Percentiles rank a stretch among this genome's conserved stretches.
These are phyloP conservation scores for Hydrozoanthus gracilis DNA, from an alignment of 92 coral and sea anemone genomes.

Conservation along the genomic window DNA sequence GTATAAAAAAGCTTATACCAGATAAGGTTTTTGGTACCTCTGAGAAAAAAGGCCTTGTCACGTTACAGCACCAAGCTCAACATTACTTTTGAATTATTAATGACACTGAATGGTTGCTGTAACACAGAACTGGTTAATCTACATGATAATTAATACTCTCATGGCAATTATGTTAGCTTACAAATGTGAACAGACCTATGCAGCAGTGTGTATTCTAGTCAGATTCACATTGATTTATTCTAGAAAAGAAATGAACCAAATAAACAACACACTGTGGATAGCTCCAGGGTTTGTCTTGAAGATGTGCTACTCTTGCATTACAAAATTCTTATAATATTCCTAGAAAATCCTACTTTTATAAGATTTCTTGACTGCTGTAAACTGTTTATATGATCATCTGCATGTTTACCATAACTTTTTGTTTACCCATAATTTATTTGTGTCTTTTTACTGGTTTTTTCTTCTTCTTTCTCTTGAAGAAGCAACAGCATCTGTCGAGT, in stretches of 20 bases:
- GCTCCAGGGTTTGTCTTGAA: neutral
- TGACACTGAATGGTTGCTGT: too few species aligned
- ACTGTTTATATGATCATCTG: conserved; percentile 26
- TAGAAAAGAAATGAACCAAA: neutral
- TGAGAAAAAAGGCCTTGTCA: too few species aligned
- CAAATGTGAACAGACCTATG: too few species aligned
- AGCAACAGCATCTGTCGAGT: conserved; percentile 89
- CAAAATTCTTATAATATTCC: conserved; percentile 33
- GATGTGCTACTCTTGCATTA: conserved; percentile 28
- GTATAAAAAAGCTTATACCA: too few species aligned
- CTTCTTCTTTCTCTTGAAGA: conserved; percentile 94
- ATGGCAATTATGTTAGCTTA: too few species aligned
- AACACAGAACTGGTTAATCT: too few species aligned
- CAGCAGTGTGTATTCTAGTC: too few species aligned
- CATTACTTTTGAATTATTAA: too few species aligned
- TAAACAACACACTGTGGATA: conserved; percentile 12
- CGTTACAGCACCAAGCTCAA: too few species aligned
- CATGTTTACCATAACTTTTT: neutral
- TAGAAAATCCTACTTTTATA: conserved; percentile 34
- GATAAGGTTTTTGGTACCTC: too few species aligned
- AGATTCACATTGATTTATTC: neutral
- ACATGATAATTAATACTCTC: too few species aligned
- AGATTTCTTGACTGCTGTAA: conserved; percentile 32
- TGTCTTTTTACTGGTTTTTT: conserved; percentile 84
- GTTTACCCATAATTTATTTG: conserved; percentile 62